Percentiles rank a stretch among this genome's conserved stretches.
Evolutionary conservation across 1,140 invertebrate species (phyloP).

Genomic region (Halyomorpha halys): DNA sequence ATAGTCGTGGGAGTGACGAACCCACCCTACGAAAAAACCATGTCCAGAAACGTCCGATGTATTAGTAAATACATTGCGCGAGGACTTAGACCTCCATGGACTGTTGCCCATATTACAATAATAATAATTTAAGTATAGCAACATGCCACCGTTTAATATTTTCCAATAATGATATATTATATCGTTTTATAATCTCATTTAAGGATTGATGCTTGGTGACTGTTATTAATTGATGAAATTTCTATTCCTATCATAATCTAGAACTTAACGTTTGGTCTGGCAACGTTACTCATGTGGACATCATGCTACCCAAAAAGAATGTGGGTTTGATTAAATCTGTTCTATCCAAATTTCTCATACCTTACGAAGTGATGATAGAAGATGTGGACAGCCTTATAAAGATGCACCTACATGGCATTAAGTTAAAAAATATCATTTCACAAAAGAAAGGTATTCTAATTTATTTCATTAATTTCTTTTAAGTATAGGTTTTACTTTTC

Average conservation of each 20-base stretch:
- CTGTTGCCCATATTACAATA: no score
- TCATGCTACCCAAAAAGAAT: not conserved
- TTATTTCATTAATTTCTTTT: not conserved
- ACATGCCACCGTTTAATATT: no score
- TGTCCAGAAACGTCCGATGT: no score
- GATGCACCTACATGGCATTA: not conserved
- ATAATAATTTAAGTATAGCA: no score
- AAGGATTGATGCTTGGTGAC: no score
- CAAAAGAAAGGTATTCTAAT: not conserved
- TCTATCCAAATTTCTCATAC: not conserved
- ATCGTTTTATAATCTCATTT: no score
- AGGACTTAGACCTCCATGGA: no score
- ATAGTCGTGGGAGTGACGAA: no score
- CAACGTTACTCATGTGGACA: not conserved
- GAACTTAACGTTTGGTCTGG: not conserved
- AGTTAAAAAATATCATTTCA: not conserved
- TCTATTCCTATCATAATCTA: not conserved
- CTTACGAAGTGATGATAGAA: not conserved
- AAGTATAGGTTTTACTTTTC: not conserved
- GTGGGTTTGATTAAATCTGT: not conserved
- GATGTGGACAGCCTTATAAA: not conserved
- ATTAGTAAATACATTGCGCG: no score
- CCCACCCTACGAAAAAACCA: no score
- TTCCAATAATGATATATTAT: no score
- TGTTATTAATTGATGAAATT: no score